A percentile compares a stretch with the other conserved stretches of the same genome.
Evolutionary conservation across 2,888 invertebrate genomes (phyloP).

Genomic region (Caenorhabditis plicata): DNA sequence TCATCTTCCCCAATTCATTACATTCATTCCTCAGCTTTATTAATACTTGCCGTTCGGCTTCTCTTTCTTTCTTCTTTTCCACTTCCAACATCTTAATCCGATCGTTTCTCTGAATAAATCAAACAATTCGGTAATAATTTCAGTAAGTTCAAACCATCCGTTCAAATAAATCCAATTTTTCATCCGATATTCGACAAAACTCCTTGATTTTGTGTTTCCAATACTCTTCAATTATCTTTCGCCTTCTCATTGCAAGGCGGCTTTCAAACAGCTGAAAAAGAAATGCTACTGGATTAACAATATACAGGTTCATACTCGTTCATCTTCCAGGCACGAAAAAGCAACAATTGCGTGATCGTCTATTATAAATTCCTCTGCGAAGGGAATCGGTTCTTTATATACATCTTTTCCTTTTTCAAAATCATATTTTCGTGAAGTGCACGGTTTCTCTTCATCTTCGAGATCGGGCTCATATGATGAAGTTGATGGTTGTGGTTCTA

Average conservation of each 20-base stretch:
- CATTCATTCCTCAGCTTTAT: too few relatives aligned
- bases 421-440: slow-evolving; percentile 5
- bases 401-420: slow-evolving; percentile 27
- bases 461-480: too few relatives aligned
- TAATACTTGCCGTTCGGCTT: not conserved
- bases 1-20: too few relatives aligned
- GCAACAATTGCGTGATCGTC: slow-evolving; percentile 17
- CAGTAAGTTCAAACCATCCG: not conserved
- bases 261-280: slow-evolving; percentile 2
- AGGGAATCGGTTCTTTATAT: slow-evolving; percentile 18
- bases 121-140: too few relatives aligned
- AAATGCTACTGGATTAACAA: not conserved
- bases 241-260: not conserved
- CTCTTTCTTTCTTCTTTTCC: not conserved
- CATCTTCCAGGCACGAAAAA: slow-evolving; percentile 15
- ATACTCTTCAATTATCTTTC: slow-evolving; percentile 1
- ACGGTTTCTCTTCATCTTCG: too few relatives aligned
- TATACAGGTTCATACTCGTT: slow-evolving; percentile 8
- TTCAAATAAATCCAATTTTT: not conserved
- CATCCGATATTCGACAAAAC: not conserved
- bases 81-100: not conserved
- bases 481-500: too few relatives aligned
- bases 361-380: slow-evolving; percentile 21
- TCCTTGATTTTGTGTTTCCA: not conserved
- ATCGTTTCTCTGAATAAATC: not conserved